Evolutionary conservation across 2,888 invertebrate species (phyloP).

Genomic region (Cosmia trapezina): DNA sequence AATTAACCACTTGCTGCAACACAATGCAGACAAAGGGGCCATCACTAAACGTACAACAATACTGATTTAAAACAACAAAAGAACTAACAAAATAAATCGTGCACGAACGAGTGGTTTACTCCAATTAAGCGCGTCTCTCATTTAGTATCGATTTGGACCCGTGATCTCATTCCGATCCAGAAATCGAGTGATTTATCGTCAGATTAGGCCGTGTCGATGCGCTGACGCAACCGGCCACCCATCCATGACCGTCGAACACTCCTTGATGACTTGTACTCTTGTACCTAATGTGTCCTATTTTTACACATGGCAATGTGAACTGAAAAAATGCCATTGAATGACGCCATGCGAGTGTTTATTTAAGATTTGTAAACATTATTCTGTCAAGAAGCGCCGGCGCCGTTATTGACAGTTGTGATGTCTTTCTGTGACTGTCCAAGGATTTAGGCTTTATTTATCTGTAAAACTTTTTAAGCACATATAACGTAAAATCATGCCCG

Average conservation of each 20-base stretch:
- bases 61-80: constrained; percentile 63
- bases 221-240: constrained; percentile 87
- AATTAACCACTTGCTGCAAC: constrained; percentile 63
- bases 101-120: constrained; percentile 66
- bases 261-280: constrained; percentile 78
- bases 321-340: constrained; percentile 73
- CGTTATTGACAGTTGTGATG: constrained; percentile 44
- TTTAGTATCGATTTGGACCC: constrained; percentile 79
- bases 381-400: constrained; percentile 62
- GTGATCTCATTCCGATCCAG: constrained; percentile 88
- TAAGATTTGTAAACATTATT: constrained; percentile 70
- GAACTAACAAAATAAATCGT: constrained; percentile 65
- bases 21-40: constrained; percentile 62
- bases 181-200: constrained; percentile 83
- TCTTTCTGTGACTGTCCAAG: constrained; percentile 12
- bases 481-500: background rate
- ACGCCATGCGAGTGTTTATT: constrained; percentile 60
- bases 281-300: constrained; percentile 83
- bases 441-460: constrained; percentile 23
- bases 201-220: constrained; percentile 81
- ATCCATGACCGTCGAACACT: constrained; percentile 87
- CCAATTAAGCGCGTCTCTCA: constrained; percentile 80
- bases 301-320: constrained; percentile 79
- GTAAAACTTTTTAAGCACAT: background rate
- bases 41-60: constrained; percentile 63